These are phyloP conservation scores for Acanthopleura granulata DNA, from an alignment of 2,888 invertebrate genomes.

Conservation along the genomic window DNA sequence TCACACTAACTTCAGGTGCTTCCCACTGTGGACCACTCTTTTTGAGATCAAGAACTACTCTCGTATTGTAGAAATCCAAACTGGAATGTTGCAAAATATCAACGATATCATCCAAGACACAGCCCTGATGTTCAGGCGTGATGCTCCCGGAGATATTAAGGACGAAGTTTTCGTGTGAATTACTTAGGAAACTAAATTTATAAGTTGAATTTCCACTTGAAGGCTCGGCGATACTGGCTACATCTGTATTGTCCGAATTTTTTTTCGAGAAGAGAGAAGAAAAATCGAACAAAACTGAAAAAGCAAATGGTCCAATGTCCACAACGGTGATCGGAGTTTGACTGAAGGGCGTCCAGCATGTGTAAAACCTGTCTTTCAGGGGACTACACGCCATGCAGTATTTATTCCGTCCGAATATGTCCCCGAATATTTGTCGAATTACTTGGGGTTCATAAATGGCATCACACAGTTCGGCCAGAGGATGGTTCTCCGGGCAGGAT, in stretches of 20 bases:
- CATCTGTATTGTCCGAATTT: not conserved
- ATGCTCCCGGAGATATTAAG: no score
- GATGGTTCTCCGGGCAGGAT: not conserved
- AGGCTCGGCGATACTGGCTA: no score
- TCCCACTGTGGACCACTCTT: no score
- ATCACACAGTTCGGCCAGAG: not conserved
- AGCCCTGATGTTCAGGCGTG: no score
- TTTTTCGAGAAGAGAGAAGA: not conserved
- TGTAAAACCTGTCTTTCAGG: not conserved
- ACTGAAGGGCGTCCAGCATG: not conserved
- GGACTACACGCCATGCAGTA: not conserved
- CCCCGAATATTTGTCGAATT: not conserved
- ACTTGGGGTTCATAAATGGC: not conserved
- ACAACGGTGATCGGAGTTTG: not conserved
- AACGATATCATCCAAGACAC: no score
- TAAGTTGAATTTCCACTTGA: no score
- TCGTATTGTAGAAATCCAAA: no score
- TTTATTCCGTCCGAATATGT: not conserved
- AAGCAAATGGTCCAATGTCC: not conserved
- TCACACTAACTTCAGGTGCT: no score
- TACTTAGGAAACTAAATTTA: no score
- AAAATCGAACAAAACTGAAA: not conserved
- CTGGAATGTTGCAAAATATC: no score
- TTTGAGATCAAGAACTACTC: no score
- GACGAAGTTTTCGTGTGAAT: no score